These are phyloP conservation scores for Xestia ashworthii DNA, from an alignment of 2,888 invertebrate species.

Conservation along the genomic window DNA sequence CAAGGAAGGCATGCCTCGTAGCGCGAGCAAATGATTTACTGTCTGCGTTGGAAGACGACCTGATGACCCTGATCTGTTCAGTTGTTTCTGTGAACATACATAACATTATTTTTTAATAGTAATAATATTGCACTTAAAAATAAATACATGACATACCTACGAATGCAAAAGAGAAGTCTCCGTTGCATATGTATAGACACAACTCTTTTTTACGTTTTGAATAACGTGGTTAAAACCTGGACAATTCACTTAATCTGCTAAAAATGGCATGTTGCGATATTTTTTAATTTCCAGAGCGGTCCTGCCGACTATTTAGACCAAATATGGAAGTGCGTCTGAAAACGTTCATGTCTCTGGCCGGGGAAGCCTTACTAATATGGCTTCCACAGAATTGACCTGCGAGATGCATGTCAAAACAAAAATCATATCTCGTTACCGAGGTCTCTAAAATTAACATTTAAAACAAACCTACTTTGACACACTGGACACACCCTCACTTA, in stretches of 20 bases:
- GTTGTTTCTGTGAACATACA: constrained; percentile 79
- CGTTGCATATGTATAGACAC: not conserved
- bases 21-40: constrained; percentile 83
- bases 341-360: too few species aligned
- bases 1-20: constrained; percentile 82
- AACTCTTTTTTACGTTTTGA: not conserved
- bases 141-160: not conserved
- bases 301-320: too few species aligned
- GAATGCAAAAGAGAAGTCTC: not conserved
- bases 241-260: not conserved
- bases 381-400: not conserved
- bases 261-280: too few species aligned
- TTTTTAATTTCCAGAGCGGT: too few species aligned
- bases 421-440: not conserved
- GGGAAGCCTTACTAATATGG: too few species aligned
- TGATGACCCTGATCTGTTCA: constrained; percentile 72
- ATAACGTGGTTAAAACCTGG: not conserved
- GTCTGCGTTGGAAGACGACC: constrained; percentile 81
- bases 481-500: constrained; percentile 15
- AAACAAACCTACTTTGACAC: not conserved
- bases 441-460: not conserved
- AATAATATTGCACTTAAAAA: not conserved
- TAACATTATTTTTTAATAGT: not conserved
- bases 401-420: not conserved
- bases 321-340: too few species aligned